Evolutionary conservation across 2,888 invertebrate genomes (phyloP), one percentile per base, ranked within the genome.

Genomic region (Hydraecia micacea): DNA sequence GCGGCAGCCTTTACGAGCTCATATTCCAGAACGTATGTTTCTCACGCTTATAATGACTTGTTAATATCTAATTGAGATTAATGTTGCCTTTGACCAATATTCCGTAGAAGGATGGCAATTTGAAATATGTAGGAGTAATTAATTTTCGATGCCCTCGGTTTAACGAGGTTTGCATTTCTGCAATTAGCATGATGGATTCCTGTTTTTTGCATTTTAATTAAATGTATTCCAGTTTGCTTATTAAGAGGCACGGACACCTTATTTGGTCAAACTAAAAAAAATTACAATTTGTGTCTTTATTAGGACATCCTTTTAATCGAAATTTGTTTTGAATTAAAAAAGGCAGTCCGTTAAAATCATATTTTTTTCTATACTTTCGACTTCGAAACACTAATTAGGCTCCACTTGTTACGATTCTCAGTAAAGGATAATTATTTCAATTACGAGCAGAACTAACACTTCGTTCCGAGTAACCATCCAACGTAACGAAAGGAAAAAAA

Each of bases 401-500:
- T 62, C 46, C 60, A 76, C 60, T 81, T 71, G 73, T 62, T 46
- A 73, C 15, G 11, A 60, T 84, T 82, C 73, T 72, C 28, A 13
- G 62, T 76, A 79, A 66, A 58, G 49, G n/a, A 70, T 70, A 62
- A 85, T 85, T 85, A 82, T 79, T 77, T 67, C 71, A 68, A 79
- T 60, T 75, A 75, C 63, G 52, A 65, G 55, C n/a, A 67, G 52
- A 69, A 75, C 52, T 49, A 71, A 67, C 70, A 60, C 67, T 66
- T 42, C 73, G 36, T 78, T 80, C 77, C 58, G 25, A 73, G 77
- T 60, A 75, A 70, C 60, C 77, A 79, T 42, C 75, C 28, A 81
- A 79, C 80, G 77, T 80, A 88, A 84, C 84, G 84, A 87, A 90
- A 88, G 86, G 84, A 86, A 90, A 11, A 79, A 72, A 82, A 72